Conservation (phyloP, 2,888 invertebrate species). For the Pseudolycoriella hygida region DNA sequence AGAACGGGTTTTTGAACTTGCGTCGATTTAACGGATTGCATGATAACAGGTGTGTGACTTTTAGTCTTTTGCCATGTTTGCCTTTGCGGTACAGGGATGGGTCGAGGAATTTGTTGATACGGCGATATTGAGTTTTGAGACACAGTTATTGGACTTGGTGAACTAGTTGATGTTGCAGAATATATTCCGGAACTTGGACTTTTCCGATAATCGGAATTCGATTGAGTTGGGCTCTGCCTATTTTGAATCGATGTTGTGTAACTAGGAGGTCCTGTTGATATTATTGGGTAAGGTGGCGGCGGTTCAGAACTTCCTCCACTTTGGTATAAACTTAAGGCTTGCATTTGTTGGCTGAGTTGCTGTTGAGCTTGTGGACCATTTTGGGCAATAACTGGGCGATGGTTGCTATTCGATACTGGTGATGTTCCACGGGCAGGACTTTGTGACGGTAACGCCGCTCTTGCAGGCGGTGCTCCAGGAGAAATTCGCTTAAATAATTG, state of each 20-base stretch:
- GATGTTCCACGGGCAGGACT: slow-evolving; percentile 52
- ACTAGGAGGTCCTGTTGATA: slow-evolving; percentile 57
- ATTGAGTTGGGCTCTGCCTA: slow-evolving; percentile 70
- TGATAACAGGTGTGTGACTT: slow-evolving; percentile 84
- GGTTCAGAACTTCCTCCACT: slow-evolving; percentile 41
- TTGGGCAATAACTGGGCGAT: slow-evolving; percentile 55
- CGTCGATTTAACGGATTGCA: slow-evolving; percentile 92
- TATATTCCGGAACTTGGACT: slow-evolving; percentile 76
- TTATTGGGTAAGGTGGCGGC: slow-evolving; percentile 48
- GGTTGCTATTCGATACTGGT: slow-evolving; percentile 37
- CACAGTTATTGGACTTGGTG: slow-evolving; percentile 66
- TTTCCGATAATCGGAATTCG: slow-evolving; percentile 58
- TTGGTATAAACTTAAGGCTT: slow-evolving; percentile 63
- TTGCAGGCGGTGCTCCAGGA: slow-evolving; percentile 50
- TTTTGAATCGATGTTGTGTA: slow-evolving; percentile 75
- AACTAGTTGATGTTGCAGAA: slow-evolving; percentile 68
- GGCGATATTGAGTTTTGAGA: slow-evolving; percentile 37
- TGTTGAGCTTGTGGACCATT: slow-evolving; percentile 69
- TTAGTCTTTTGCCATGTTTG: slow-evolving; percentile 60
- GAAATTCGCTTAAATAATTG: slow-evolving; percentile 62
- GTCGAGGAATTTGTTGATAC: slow-evolving; percentile 49
- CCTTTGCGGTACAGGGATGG: slow-evolving; percentile 71
- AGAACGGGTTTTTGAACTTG: slow-evolving; percentile 89
- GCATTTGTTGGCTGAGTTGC: slow-evolving; percentile 75
- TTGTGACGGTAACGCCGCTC: slow-evolving; percentile 33